Conservation (phyloP, 2,888 invertebrate genomes). For the Melangyna quadrimaculata region DNA sequence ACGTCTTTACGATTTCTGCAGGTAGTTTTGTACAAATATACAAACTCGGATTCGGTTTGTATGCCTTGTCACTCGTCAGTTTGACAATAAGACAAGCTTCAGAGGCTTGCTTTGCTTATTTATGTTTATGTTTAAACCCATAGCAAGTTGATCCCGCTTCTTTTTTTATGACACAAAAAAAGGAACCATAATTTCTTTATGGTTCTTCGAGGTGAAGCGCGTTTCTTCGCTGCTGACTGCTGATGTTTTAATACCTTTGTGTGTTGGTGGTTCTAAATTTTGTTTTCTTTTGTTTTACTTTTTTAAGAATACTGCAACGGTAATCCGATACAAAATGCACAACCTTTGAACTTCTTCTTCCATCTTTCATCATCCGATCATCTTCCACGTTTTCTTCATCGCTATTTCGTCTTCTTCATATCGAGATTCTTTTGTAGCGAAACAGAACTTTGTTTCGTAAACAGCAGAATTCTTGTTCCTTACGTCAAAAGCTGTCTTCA, state of each 20-base stretch:
- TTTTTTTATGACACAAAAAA: slow-evolving; percentile 38
- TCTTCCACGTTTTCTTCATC: slow-evolving; percentile 18
- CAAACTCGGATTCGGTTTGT: background rate
- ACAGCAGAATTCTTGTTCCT: background rate
- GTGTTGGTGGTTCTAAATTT: slow-evolving; percentile 42
- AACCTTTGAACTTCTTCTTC: slow-evolving; percentile 68
- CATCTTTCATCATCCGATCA: slow-evolving; percentile 65
- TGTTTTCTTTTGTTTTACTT: background rate
- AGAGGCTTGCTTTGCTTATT: slow-evolving; percentile 7
- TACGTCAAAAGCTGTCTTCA: slow-evolving; percentile 19
- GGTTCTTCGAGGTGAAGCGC: slow-evolving; percentile 9
- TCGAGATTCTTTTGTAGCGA: slow-evolving; percentile 28
- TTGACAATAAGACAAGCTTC: slow-evolving; percentile 40
- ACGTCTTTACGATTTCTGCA: slow-evolving; percentile 33
- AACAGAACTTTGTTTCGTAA: slow-evolving; percentile 43
- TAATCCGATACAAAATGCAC: slow-evolving; percentile 66
- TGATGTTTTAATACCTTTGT: background rate
- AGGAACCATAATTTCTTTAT: slow-evolving; percentile 54
- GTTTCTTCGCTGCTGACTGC: background rate
- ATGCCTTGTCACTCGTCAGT: slow-evolving; percentile 16
- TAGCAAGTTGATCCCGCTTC: slow-evolving; percentile 51
- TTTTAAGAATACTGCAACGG: slow-evolving; percentile 52
- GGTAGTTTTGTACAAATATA: too few species aligned
- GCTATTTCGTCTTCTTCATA: slow-evolving; percentile 8
- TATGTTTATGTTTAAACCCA: slow-evolving; percentile 12